Evolutionary conservation across 2,113 vertebrate species (phyloP), one percentile per base, ranked within the genome.

Genomic region (Eubucco bourcierii): DNA sequence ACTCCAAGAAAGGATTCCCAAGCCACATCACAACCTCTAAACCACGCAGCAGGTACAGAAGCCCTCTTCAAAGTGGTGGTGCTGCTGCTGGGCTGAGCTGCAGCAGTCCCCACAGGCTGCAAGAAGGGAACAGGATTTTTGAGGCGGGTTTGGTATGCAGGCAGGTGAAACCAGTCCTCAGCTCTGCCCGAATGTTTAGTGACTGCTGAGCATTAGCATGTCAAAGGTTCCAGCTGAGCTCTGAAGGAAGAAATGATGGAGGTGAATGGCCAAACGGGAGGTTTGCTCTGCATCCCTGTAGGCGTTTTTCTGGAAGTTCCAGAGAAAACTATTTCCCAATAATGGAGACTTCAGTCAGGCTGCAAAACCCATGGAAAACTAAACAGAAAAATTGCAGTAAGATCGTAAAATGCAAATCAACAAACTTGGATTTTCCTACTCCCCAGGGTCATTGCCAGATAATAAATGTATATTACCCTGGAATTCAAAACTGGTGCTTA

Each of bases 361-460:
- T 63, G 65, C 28, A 78, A 85, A 92, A 65, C 8, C 73, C 46
- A 73, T 75, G 66, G 82, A 68, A 96, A 88, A 90, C 33, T 25
- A 39, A 80, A 12, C 71, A 84, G 83, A 86, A 89, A 81, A 89
- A 55, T 12, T 1, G 33, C 0, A 3, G 63, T 39, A 58, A 74
- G 68, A 58, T n/a, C 2, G 0, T 80, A 72, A 91, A 90, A 47
- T 52, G 21, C 9, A 6, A 68, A 77, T 60, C 82, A 75, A 74
- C 84, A 41, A 65, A 34, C 73, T 52, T 72, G 84, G 68, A 60
- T 64, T 88, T 93, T 94, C 87, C 89, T n/a, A 17, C 41, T 80
- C 52, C 82, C 68, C 39, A 27, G 79, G 28, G 79, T 46, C 76
- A 37, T 7, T 87, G 91, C 72, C 79, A 77, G 72, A 9, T 34